Conservation (phyloP, 2,888 invertebrate species). For the Ceraclea dissimilis region DNA sequence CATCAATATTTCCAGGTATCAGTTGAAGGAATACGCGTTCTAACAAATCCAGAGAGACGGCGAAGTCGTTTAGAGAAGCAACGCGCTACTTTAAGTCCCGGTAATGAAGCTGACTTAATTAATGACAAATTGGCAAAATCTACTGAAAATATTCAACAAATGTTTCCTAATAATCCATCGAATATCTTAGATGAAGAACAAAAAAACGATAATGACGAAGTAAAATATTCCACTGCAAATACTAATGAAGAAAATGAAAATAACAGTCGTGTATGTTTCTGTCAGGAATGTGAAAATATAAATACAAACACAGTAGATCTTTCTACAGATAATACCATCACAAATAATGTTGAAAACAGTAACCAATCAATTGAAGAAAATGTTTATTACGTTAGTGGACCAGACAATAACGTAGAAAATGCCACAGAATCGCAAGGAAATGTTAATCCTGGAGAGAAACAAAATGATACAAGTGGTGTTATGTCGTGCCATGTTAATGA, state of each 20-base stretch:
- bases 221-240: background rate
- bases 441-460: background rate
- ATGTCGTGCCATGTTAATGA: background rate
- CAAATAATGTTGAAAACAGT: background rate
- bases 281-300: background rate
- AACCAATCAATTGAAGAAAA: background rate
- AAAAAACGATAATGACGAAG: background rate
- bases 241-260: background rate
- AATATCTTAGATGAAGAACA: background rate
- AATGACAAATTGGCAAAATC: background rate
- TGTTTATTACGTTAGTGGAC: background rate
- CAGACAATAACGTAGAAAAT: background rate
- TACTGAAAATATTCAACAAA: background rate
- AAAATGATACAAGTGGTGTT: background rate
- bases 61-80: conserved; percentile 43
- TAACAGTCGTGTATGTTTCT: background rate
- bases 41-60: conserved; percentile 33
- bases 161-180: background rate
- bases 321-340: background rate
- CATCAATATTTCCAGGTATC: conserved; percentile 7
- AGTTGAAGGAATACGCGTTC: conserved; percentile 19
- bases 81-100: conserved; percentile 26
- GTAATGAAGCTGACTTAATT: conserved; percentile 32
- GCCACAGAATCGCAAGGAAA: background rate
- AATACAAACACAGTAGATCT: background rate